Evolutionary conservation across 2,113 vertebrate genomes (phyloP), one percentile per base, ranked within the genome.

Genomic region (Cephalopterus ornatus): DNA sequence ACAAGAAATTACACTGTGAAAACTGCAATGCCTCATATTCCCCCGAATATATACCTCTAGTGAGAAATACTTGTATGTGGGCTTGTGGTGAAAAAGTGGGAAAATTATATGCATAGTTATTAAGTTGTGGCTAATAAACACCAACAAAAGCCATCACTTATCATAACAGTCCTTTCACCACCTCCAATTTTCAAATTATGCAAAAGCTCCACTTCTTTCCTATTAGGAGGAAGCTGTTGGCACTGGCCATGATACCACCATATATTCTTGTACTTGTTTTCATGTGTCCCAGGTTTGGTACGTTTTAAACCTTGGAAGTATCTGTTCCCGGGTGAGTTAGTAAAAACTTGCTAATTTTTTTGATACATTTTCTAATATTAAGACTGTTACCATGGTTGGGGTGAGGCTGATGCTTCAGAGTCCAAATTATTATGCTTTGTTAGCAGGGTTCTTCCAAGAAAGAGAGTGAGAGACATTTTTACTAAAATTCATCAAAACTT

Each of bases 221-320:
- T 37, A 1, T 53, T 37, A 32, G 27, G 9, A 88, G 50, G 11
- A 59, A 87, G 9, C 1, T 59, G 33, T 65, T 39, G 23, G 18
- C 22, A 33, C 14, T 42, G 30, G 2, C 13, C 35, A 21, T 67
- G 41, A 28, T 30, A 88, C 5, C 6, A 53, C 11, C 21, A 32
- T 7, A 52, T 20, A 26, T 12, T 8, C 9, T 49, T 55, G 23
- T 8, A 47, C 5, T 37, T 77, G 4, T 56, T 85, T 41, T 39
- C 27, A 13, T 0, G 0, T 18, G 5, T n/a, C 11, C 4, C 14
- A 79, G 12, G 20, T 24, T 14, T 17, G 24, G 15, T 27, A 32
- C 7, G 28, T 30, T 77, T 73, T 55, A 73, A 65, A 65, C 11
- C 18, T 52, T 35, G 75, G 15, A 65, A 79, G 52, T 35, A 58